phyloP scores from a whole-genome alignment of 1,140 invertebrate species.

The Harlomillsia oculata region DNA sequence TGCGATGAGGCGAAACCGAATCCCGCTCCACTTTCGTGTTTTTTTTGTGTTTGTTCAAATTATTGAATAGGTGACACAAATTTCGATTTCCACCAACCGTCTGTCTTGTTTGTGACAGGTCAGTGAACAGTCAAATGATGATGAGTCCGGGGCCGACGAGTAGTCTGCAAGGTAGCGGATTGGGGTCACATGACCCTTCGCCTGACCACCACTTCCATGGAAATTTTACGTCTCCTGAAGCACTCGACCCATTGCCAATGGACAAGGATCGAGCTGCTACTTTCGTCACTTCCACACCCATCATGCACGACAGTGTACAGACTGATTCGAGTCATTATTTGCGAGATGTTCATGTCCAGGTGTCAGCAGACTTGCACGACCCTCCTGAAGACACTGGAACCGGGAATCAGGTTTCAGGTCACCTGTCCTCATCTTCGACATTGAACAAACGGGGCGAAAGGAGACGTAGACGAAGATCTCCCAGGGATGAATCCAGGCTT shows the following conservation, averaged over 20 bases:
- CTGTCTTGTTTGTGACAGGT: too few relatives aligned
- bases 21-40: too few relatives aligned
- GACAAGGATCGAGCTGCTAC: neutral
- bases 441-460: conserved; percentile 8
- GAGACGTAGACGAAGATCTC: conserved; percentile 13
- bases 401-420: neutral
- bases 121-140: conserved; percentile 20
- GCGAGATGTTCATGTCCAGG: conserved; percentile 24
- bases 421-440: neutral
- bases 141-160: too few relatives aligned
- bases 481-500: conserved; percentile 2
- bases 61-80: too few relatives aligned
- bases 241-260: conserved; percentile 2
- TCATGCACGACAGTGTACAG: conserved; percentile 23
- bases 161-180: conserved; percentile 14
- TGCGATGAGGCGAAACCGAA: too few relatives aligned
- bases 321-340: conserved; percentile 21
- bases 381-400: neutral
- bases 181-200: conserved; percentile 18
- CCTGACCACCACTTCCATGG: conserved; percentile 12
- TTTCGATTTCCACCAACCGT: too few relatives aligned
- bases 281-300: conserved; percentile 18
- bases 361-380: conserved; percentile 6
- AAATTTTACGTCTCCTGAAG: conserved; percentile 20
- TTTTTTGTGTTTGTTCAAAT: too few relatives aligned